Evolutionary conservation across 2,113 vertebrate species (phyloP), one percentile per base, ranked within the genome.

Genomic region (Urocolius indicus): DNA sequence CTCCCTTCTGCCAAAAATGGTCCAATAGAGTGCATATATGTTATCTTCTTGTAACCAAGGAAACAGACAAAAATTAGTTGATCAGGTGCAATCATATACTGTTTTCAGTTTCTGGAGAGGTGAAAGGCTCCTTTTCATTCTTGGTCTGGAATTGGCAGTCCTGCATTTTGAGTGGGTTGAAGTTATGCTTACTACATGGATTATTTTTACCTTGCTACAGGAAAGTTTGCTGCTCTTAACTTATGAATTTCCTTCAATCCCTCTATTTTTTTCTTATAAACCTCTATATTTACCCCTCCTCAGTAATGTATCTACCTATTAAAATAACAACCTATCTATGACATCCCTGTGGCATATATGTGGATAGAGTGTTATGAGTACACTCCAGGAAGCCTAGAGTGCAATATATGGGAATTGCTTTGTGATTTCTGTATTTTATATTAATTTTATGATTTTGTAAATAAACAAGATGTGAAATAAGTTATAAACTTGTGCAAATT

Each of bases 31-130:
- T 71, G 20, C 9, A 5, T 73, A 34, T 46, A 19, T 93, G 72
- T 94, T 95, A 85, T 95, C 85, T 73, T 65, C 45, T 65, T 32
- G 72, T 91, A 95, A 81, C 95, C 84, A 81, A 2, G 18, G 90
- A 82, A 94, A 94, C 32, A 75, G 55, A 88, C 57, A 86, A 62
- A 78, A 94, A 88, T 69, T 57, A 77, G 27, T 79, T 5, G 1
- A 10, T 83, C 10, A 6, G 10, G 18, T 75, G 55, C 38, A 77
- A n/a, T 22, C 27, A 86, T 73, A 86, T 73, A 32, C 45, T 85
- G 29, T 27, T 93, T 94, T n/a, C 59, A 49, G 52, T 71, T 83
- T 88, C 85, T 87, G 59, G 26, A 71, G 71, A 78, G 51, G 21
- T 29, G 84, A 85, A 89, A 34, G 5, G 12, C 4, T 87, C 19